Conservation (phyloP, 2,797 vertebrate genomes). For the Cephalopachus bancanus region DNA sequence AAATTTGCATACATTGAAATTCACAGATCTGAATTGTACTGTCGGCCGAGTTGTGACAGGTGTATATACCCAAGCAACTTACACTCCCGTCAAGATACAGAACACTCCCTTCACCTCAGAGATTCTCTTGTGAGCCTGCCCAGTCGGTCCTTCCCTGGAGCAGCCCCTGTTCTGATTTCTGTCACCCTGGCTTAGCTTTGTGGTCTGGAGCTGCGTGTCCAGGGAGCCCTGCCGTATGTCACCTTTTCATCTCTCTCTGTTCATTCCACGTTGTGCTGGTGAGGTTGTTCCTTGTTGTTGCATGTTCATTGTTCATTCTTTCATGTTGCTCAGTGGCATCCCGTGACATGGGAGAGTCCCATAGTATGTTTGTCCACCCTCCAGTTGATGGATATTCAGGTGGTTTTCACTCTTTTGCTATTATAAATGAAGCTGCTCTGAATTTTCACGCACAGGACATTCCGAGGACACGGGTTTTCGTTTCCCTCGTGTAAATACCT, state of each 20-base stretch:
- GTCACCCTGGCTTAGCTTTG: accelerated
- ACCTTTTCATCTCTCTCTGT: neutral
- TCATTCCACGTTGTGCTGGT: accelerated
- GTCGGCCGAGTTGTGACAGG: slow-evolving; percentile 32
- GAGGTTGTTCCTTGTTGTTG: neutral
- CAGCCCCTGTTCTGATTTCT: neutral
- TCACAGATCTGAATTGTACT: neutral
- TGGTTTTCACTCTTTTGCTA: neutral
- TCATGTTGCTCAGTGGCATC: neutral
- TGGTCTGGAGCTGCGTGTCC: too few species aligned
- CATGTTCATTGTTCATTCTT: accelerated
- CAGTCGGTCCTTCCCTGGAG: too few species aligned
- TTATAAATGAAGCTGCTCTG: too few species aligned
- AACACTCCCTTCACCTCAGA: neutral
- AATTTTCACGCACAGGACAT: accelerated
- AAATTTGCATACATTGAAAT: slow-evolving; percentile 20
- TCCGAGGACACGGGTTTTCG: neutral
- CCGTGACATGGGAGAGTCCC: accelerated
- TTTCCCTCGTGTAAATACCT: neutral
- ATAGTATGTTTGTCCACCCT: accelerated
- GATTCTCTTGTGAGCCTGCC: accelerated
- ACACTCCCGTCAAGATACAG: neutral
- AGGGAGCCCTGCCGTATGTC: neutral
- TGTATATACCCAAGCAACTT: neutral
- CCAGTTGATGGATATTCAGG: neutral